Base-by-base conservation (phyloP, 2,888 invertebrate genomes). In the Drosophila stalkeri region DNA sequence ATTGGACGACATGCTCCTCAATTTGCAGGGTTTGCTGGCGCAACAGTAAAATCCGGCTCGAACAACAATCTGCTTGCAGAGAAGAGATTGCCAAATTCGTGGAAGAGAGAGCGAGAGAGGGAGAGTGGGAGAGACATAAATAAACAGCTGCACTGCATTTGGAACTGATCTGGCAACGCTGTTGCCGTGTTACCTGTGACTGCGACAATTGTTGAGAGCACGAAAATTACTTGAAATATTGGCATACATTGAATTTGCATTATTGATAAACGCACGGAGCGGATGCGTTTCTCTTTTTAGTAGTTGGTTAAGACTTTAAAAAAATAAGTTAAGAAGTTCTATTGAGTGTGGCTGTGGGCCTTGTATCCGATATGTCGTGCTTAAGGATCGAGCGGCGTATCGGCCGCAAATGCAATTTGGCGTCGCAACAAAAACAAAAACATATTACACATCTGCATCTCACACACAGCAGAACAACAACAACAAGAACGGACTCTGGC, bases 191-290 rank as follows among this genome's bases (percentile, higher is more conserved):
- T 84, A 92, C 92, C 92, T 92, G 92, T 92, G 64, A 91, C 90
- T 70, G 80, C 70, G 88, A 92, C 92, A 91, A 92, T 91, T 91
- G 92, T 92, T 92, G 92, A 92, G 88, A 92, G 92, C 92, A 92
- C 84, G 87, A 92, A 92, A 82, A 92, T 91, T 91, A 92, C 86
- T 86, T 87, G 76, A 54, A 91, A 72, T 82, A 88, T 84, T 79
- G 74, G 70, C 57, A 75, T 68, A 82, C 86, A 86, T 90, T 86
- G 82, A 87, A 89, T 90, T 80, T 71, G 86, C 86, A 86, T 86
- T 87, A 80, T 86, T 79, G 54, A 61, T 69, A 72, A 80, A 75
- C 66, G 77, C 83, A 71, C 77, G 67, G 79, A 84, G 62, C 66
- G 68, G 35, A 64, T 27, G 54, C 33, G 62, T 63, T 56, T 51